Evolutionary conservation across 2,888 invertebrate species (phyloP).

Genomic region (Ochropleura leucogaster): DNA sequence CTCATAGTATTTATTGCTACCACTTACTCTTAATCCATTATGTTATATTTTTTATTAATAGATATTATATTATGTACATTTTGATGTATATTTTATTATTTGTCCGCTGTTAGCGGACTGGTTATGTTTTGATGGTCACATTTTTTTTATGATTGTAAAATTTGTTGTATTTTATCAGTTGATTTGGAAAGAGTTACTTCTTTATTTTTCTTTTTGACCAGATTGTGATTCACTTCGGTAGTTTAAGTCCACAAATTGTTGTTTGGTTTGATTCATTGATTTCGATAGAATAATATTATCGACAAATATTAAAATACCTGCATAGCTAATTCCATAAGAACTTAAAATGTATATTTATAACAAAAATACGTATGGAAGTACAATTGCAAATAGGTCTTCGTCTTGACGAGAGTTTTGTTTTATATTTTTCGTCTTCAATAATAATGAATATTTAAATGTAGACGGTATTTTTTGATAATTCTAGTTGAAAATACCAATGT

Average conservation of each 20-base stretch:
- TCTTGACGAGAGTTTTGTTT: conserved; percentile 79
- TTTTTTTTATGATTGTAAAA: conserved; percentile 87
- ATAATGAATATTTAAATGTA: conserved; percentile 79
- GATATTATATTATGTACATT: conserved; percentile 90
- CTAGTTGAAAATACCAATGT: conserved; percentile 84
- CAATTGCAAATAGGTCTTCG: conserved; percentile 87
- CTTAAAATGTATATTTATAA: conserved; percentile 84
- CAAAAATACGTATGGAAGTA: conserved; percentile 90
- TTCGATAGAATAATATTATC: conserved; percentile 76
- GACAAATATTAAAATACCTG: conserved; percentile 75
- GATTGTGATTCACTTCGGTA: conserved; percentile 82
- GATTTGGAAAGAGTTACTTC: conserved; percentile 80
- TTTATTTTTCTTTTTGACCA: conserved; percentile 80
- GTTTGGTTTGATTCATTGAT: conserved; percentile 78
- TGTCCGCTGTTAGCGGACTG: conserved; percentile 84
- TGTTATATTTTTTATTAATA: conserved; percentile 89
- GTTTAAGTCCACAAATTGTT: conserved; percentile 81
- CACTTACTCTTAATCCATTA: conserved; percentile 89
- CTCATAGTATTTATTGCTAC: conserved; percentile 91
- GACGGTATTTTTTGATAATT: conserved; percentile 87
- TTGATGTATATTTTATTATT: conserved; percentile 91
- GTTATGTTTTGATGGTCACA: conserved; percentile 88
- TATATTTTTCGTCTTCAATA: conserved; percentile 80
- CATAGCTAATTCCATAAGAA: conserved; percentile 83
- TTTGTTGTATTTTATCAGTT: conserved; percentile 89